Evolutionary conservation across 2,797 vertebrate species (phyloP).

Genomic region (Neosalanx taihuensis): DNA sequence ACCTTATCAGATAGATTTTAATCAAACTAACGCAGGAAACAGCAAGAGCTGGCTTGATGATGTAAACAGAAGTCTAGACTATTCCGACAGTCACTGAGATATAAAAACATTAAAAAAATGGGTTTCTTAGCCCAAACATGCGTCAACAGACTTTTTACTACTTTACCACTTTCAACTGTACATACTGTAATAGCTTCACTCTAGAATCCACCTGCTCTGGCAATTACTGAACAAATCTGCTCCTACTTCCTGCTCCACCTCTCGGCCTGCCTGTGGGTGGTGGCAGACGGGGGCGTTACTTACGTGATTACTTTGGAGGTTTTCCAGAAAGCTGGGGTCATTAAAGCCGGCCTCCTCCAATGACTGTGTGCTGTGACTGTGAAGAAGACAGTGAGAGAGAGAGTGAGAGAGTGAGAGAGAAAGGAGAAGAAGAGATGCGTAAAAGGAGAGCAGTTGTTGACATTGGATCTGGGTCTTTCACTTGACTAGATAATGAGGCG

Average conservation of each 20-base stretch:
- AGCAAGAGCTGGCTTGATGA: neutral
- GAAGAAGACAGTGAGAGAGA: slow-evolving; percentile 39
- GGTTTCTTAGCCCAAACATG: neutral
- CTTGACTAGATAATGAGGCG: neutral
- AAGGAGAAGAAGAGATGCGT: neutral
- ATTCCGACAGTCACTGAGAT: neutral
- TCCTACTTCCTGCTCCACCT: slow-evolving; percentile 34
- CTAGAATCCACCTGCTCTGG: neutral
- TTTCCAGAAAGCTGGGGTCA: slow-evolving; percentile 91
- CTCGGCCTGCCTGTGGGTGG: slow-evolving; percentile 9
- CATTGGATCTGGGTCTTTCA: neutral
- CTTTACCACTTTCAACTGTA: neutral
- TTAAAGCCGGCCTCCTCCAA: slow-evolving; percentile 88
- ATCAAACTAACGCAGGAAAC: slow-evolving; percentile 19
- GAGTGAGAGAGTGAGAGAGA: neutral
- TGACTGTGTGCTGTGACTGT: slow-evolving; percentile 84
- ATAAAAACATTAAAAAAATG: too few relatives aligned
- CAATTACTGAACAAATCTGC: slow-evolving; percentile 34
- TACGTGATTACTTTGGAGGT: slow-evolving; percentile 97
- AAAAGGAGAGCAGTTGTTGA: neutral
- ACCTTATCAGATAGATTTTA: slow-evolving; percentile 20
- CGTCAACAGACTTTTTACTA: neutral
- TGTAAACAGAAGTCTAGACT: neutral
- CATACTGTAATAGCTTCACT: neutral
- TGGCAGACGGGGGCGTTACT: slow-evolving; percentile 67